Base-by-base conservation (phyloP, 2,888 invertebrate species). In the Rhagophthalmus giganteus region DNA sequence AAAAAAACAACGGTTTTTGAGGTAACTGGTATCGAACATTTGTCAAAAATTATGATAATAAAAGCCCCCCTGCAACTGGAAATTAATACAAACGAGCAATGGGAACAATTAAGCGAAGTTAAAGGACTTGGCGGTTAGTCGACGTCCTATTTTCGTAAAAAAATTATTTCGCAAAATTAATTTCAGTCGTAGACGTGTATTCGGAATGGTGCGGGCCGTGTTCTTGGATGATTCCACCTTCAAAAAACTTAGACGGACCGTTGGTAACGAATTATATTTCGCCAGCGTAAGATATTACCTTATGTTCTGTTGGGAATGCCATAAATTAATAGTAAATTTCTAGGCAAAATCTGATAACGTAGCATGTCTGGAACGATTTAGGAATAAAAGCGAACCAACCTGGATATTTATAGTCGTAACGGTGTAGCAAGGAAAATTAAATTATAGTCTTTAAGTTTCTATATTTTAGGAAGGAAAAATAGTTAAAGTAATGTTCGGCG, bases 161-260 rank as follows among this genome's bases (percentile, higher is more conserved):
- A n/a, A n/a, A n/a, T n/a, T n/a, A n/a, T n/a, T n/a, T n/a, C n/a
- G 7, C 20, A 5, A 20, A 20, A 20, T 5, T 20, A 20, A 5
- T 31, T 34, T 34, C 9, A 87, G 89, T 95, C 52, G 79, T 92
- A 49, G 94, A 95, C 71, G 82, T 94, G 7, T 95, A 89, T 73
- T 87, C 93, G 5, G 90, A 90, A 55, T 95, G 94, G 94, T 88
- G 91, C 67, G 94, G 94, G 0, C 93, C 94, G 0, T 94, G 94
- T 69, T 74, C 83, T 45, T 90, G 90, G 13, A 90, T 94, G 88
- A 78, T 87, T 38, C 88, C 34, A 88, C 86, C 70, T 79, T 95
- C 61, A 87, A 90, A 71, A 91, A 90, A 76, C 80, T 94, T 57
- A 94, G 94, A 73, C 80, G 94, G 63, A 94, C 94, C 76, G 74